Evolutionary conservation across 2,888 invertebrate species (phyloP).

Genomic region (Melanargia galathea): DNA sequence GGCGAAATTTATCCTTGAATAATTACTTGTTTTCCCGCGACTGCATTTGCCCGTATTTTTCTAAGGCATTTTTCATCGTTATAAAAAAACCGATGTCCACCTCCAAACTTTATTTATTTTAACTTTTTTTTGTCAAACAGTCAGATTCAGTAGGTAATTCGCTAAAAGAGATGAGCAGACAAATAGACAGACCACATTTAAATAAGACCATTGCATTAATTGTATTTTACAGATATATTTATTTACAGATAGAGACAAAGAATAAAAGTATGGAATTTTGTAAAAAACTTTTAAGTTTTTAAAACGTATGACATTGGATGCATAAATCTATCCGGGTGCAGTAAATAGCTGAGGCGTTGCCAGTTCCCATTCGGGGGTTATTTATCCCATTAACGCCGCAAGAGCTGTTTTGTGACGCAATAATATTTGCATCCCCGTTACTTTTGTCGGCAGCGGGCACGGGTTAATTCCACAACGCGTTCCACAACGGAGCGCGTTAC

Average conservation of each 20-base stretch:
- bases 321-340: constrained; percentile 29
- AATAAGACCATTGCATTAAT: too few species aligned
- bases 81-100: too few species aligned
- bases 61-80: too few species aligned
- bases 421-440: constrained; percentile 65
- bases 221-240: too few species aligned
- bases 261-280: not conserved
- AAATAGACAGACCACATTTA: too few species aligned
- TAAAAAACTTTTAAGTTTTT: constrained; percentile 1
- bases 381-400: constrained; percentile 55
- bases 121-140: too few species aligned
- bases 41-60: too few species aligned
- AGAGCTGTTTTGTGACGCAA: constrained; percentile 52
- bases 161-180: too few species aligned
- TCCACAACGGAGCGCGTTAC: constrained; percentile 38
- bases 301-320: constrained; percentile 7
- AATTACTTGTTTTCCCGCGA: too few species aligned
- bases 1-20: not conserved
- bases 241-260: too few species aligned
- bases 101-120: too few species aligned
- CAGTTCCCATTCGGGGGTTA: constrained; percentile 46
- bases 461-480: constrained; percentile 40
- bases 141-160: too few species aligned
- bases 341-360: constrained; percentile 39
- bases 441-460: constrained; percentile 39